These are phyloP conservation scores for Steinernema scapterisci DNA, from an alignment of 2,888 invertebrate species.

Conservation along the genomic window DNA sequence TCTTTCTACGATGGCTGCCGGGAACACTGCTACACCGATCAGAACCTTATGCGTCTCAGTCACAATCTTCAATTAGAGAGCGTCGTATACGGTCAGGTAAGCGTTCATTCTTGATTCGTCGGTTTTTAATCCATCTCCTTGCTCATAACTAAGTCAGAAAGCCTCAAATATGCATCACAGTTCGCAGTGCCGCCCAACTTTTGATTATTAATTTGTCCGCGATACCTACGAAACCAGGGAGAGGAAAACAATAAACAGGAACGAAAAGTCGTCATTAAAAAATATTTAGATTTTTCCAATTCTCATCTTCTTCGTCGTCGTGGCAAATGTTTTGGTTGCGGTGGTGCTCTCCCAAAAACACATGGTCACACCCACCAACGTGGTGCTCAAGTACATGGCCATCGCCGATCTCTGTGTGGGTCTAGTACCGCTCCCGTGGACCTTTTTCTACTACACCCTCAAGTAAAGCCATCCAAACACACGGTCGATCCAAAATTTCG, in stretches of 20 bases:
- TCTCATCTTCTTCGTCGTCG: slow-evolving; percentile 82
- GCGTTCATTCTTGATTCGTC: not conserved
- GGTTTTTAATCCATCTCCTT: slow-evolving; percentile 11
- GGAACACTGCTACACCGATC: slow-evolving; percentile 39
- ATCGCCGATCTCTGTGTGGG: slow-evolving; percentile 91
- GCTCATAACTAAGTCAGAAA: not conserved
- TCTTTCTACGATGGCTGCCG: slow-evolving; percentile 47
- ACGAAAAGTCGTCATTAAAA: not conserved
- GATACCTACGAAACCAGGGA: not conserved
- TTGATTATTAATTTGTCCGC: not conserved
- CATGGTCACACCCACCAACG: slow-evolving; percentile 73
- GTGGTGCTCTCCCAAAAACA: slow-evolving; percentile 85
- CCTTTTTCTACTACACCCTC: slow-evolving; percentile 72
- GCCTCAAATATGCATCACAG: slow-evolving; percentile 9
- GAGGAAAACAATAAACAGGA: not conserved
- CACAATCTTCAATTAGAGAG: slow-evolving; percentile 45
- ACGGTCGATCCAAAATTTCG: not conserved
- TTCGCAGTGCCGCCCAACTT: not conserved
- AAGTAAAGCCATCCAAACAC: slow-evolving; percentile 39
- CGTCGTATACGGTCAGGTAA: slow-evolving; percentile 51
- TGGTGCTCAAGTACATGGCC: slow-evolving; percentile 79
- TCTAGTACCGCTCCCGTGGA: slow-evolving; percentile 85
- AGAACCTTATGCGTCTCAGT: slow-evolving; percentile 41
- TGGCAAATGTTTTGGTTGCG: slow-evolving; percentile 87
- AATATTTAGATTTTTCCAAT: slow-evolving; percentile 72